phyloP scores from a whole-genome alignment of 2,888 invertebrate genomes.

The Cerastis leucographa region DNA sequence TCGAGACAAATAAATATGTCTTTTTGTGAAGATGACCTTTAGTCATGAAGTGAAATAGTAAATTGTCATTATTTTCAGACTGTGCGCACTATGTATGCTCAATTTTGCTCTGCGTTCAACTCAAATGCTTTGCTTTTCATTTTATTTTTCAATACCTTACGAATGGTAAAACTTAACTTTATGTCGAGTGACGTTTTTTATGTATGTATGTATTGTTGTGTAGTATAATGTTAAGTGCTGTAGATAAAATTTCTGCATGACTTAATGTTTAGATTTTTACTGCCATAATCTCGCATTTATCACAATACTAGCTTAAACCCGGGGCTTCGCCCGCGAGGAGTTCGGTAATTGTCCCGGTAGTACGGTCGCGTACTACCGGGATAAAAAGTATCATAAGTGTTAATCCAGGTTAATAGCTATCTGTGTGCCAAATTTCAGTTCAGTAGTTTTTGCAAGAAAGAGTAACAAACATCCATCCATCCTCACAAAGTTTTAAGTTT shows the following conservation, averaged over 20 bases:
- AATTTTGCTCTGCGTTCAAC: conserved; percentile 36
- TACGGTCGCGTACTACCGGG: too few species aligned
- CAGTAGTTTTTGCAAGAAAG: too few species aligned
- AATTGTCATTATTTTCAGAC: conserved; percentile 33
- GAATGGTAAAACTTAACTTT: background rate
- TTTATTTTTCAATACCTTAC: background rate
- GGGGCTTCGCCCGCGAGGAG: too few species aligned
- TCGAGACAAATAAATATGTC: background rate
- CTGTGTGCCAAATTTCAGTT: too few species aligned
- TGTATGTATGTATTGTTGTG: background rate
- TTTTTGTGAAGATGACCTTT: background rate
- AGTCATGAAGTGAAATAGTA: conserved; percentile 3
- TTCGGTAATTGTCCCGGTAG: too few species aligned
- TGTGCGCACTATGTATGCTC: conserved; percentile 36
- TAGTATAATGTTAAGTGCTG: background rate
- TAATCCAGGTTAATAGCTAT: too few species aligned
- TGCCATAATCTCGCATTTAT: background rate
- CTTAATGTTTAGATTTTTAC: background rate
- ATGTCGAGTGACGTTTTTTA: background rate
- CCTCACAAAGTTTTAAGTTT: too few species aligned
- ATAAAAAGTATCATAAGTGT: too few species aligned
- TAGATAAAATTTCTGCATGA: background rate
- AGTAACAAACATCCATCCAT: too few species aligned
- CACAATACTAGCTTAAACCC: background rate
- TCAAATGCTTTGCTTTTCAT: conserved; percentile 11